Conservation (phyloP, 2,113 vertebrate genomes). For the Syngnathus floridae region DNA sequence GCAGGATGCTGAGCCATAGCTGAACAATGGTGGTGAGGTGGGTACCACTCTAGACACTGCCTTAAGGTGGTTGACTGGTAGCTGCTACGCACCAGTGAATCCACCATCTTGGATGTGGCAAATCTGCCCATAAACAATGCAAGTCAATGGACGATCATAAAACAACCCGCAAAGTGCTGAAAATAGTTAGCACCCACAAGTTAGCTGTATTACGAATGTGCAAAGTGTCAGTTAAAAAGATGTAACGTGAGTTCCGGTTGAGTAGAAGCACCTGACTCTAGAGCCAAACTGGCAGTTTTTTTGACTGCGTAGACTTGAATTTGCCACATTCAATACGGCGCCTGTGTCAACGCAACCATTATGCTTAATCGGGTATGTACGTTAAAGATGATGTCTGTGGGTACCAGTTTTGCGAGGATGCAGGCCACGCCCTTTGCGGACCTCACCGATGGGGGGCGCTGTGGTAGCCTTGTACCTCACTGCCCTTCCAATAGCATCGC, state of each 20-base stretch:
- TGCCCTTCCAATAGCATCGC: conserved; percentile 59
- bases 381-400: conserved; percentile 20
- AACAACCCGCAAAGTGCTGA: no score
- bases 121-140: neutral
- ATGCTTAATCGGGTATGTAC: no score
- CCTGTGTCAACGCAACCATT: neutral
- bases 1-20: conserved; percentile 6
- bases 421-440: conserved; percentile 60
- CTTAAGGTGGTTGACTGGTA: neutral
- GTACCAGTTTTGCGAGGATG: conserved; percentile 60
- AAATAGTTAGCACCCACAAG: no score
- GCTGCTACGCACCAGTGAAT: neutral
- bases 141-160: neutral
- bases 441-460: conserved; percentile 36
- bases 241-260: no score
- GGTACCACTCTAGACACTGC: neutral
- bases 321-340: neutral
- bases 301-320: neutral
- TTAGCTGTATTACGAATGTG: no score
- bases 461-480: conserved; percentile 37
- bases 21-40: neutral
- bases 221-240: no score
- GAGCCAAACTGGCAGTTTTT: no score
- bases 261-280: no score
- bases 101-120: neutral